Percentiles rank a stretch among this genome's conserved stretches.
phyloP scores from a whole-genome alignment of 2,888 invertebrate genomes.

The Athetis lepigone region DNA sequence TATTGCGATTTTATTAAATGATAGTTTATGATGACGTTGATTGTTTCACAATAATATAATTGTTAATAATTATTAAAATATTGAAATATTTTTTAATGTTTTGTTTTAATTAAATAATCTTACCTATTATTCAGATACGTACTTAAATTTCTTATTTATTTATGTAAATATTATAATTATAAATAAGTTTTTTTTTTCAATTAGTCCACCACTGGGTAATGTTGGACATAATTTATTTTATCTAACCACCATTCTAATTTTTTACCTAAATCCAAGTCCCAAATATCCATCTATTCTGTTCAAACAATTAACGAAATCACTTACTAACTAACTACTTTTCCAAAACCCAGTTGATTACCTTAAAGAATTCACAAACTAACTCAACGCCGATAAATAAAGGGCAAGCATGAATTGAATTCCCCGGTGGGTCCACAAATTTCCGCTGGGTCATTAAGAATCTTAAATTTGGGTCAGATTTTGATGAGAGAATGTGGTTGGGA shows the following conservation, averaged over 20 bases:
- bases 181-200: no score
- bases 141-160: no score
- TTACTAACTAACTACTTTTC: constrained; percentile 4
- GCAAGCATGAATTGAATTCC: constrained; percentile 60
- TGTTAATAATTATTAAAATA: constrained; percentile 82
- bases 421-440: constrained; percentile 52
- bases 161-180: no score
- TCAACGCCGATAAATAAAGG: constrained; percentile 59
- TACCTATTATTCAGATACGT: no score
- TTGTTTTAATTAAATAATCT: constrained; percentile 55
- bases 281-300: not conserved
- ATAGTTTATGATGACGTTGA: constrained; percentile 89
- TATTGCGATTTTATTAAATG: constrained; percentile 87
- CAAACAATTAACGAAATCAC: constrained; percentile 3
- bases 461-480: constrained; percentile 72
- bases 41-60: constrained; percentile 87
- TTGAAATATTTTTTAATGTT: constrained; percentile 68
- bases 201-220: no score
- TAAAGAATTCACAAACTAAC: constrained; percentile 59
- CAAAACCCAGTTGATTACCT: constrained; percentile 45
- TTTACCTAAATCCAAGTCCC: not conserved
- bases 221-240: no score
- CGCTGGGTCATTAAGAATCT: constrained; percentile 69
- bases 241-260: not conserved
- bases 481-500: constrained; percentile 59